These are phyloP conservation scores for Andrena bicolor DNA, from an alignment of 2,888 invertebrate genomes.

Conservation along the genomic window DNA sequence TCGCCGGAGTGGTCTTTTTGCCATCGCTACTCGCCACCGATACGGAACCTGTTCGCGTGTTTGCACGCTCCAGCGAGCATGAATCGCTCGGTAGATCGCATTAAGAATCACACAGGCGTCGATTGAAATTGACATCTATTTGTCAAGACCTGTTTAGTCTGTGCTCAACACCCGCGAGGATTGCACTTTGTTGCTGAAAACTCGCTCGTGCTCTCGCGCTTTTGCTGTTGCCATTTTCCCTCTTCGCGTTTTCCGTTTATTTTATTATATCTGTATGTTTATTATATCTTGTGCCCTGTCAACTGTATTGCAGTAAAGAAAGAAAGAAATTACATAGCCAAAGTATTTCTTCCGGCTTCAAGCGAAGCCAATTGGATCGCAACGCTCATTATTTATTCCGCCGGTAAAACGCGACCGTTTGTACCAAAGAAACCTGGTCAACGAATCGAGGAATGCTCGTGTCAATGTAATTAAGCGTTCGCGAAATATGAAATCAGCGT, in stretches of 20 bases:
- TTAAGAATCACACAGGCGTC: slow-evolving; percentile 68
- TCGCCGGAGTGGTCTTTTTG: background rate
- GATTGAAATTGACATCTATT: slow-evolving; percentile 76
- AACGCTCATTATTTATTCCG: too few species aligned
- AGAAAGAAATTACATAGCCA: too few species aligned
- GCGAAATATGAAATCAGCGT: slow-evolving; percentile 38
- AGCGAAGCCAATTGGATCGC: too few species aligned
- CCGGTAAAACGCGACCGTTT: too few species aligned
- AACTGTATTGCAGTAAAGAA: background rate
- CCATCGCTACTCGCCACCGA: slow-evolving; percentile 8
- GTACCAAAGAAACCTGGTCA: background rate
- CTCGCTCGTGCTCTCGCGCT: background rate
- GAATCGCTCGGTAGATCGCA: slow-evolving; percentile 55
- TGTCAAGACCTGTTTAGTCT: slow-evolving; percentile 70
- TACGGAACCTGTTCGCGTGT: slow-evolving; percentile 2
- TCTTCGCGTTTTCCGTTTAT: background rate
- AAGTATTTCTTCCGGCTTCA: too few species aligned
- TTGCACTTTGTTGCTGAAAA: slow-evolving; percentile 31
- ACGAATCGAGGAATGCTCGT: background rate
- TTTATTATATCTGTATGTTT: background rate
- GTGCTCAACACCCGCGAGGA: slow-evolving; percentile 55
- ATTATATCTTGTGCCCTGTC: background rate
- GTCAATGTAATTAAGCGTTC: slow-evolving; percentile 4
- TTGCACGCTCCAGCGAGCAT: slow-evolving; percentile 14
- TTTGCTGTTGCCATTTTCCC: background rate